Evolutionary conservation across 2,113 vertebrate species (phyloP).

Genomic region (Zingel zingel): DNA sequence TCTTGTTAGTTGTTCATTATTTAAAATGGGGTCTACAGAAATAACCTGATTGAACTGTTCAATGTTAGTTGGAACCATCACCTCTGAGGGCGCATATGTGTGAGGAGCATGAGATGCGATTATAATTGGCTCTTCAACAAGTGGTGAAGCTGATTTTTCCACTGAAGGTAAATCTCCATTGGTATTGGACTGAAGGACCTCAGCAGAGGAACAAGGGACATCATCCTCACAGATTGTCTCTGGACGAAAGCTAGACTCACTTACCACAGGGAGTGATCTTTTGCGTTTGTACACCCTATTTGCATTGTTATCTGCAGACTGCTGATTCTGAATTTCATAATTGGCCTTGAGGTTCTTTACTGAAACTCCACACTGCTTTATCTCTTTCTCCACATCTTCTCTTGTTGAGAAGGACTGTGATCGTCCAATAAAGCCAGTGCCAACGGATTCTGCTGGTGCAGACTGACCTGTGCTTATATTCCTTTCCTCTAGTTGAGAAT

Average conservation of each 20-base stretch:
- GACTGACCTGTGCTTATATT: conserved; percentile 59
- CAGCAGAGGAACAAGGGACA: conserved; percentile 63
- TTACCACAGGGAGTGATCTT: conserved; percentile 81
- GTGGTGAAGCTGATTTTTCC: conserved; percentile 53
- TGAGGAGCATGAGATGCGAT: conserved; percentile 64
- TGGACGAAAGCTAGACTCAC: conserved; percentile 71
- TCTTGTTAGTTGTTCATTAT: conserved; percentile 80
- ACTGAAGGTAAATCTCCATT: conserved; percentile 57
- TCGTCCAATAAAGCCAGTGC: conserved; percentile 82
- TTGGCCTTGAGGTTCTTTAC: conserved; percentile 93
- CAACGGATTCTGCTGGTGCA: conserved; percentile 48
- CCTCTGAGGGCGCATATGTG: conserved; percentile 67
- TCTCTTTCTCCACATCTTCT: conserved; percentile 92
- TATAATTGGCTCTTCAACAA: conserved; percentile 80
- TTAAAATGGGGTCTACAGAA: conserved; percentile 77
- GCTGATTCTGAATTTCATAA: conserved; percentile 88
- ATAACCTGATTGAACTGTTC: conserved; percentile 73
- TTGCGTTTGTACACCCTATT: conserved; percentile 86
- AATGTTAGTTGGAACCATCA: conserved; percentile 64
- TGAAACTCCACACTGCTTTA: conserved; percentile 93
- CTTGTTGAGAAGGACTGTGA: conserved; percentile 92
- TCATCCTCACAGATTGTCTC: conserved; percentile 86
- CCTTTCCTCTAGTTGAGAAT: conserved; percentile 65
- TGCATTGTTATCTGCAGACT: conserved; percentile 53
- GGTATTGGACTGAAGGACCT: conserved; percentile 24